Conservation (phyloP, 2,113 vertebrate genomes). For the Albula goreensis region DNA sequence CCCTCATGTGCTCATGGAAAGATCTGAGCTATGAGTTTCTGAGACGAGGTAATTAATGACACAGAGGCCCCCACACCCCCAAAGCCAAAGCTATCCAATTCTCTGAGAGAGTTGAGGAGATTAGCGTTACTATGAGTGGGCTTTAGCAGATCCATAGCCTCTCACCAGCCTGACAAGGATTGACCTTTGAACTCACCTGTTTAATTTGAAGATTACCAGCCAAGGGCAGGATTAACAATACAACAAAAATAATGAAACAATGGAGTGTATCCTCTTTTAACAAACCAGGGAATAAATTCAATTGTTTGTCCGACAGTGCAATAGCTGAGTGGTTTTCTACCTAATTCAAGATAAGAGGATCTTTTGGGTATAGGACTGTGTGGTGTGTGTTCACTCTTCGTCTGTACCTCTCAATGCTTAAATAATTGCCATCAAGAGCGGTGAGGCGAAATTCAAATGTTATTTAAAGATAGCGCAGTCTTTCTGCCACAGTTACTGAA, state of each 20-base stretch:
- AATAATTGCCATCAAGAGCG: background rate
- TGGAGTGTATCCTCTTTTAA: background rate
- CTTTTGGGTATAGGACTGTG: background rate
- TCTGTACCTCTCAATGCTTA: background rate
- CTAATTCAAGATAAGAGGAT: slow-evolving; percentile 3
- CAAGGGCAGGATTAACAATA: slow-evolving; percentile 16
- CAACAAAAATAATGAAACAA: background rate
- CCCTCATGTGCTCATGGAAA: slow-evolving; percentile 75
- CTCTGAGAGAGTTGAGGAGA: slow-evolving; percentile 12
- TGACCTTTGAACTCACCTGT: slow-evolving; percentile 22
- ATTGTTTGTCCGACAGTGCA: background rate
- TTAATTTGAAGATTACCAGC: slow-evolving; percentile 22
- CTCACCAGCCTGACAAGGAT: background rate
- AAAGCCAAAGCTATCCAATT: slow-evolving; percentile 54
- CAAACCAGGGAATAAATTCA: slow-evolving; percentile 13
- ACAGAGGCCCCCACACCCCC: slow-evolving; percentile 79
- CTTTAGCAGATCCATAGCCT: slow-evolving; percentile 11
- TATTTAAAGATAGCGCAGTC: background rate
- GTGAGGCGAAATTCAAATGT: background rate
- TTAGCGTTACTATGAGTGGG: slow-evolving; percentile 11
- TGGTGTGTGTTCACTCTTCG: background rate
- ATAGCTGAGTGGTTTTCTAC: background rate
- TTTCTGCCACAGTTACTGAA: background rate
- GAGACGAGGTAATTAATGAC: slow-evolving; percentile 84
- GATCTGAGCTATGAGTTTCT: slow-evolving; percentile 80